A percentile compares a stretch with the other conserved stretches of the same genome.
Evolutionary conservation across 2,888 invertebrate genomes (phyloP).

Genomic region (Ormyrus nitidulus): DNA sequence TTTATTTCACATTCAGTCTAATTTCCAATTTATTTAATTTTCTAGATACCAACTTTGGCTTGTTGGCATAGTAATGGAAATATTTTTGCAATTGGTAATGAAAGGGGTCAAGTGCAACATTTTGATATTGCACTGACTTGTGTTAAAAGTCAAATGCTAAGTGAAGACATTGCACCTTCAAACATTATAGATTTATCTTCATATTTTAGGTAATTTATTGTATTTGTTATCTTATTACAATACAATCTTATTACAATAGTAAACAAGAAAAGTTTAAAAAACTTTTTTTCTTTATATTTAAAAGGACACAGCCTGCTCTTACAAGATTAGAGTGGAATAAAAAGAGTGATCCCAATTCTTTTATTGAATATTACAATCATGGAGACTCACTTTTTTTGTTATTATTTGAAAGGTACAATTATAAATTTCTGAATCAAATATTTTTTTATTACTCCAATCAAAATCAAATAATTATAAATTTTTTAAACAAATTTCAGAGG

Average conservation of each 20-base stretch:
- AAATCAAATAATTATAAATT: slow-evolving; percentile 2
- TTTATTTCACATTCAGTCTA: neutral
- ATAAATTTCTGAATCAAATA: neutral
- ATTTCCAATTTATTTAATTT: slow-evolving; percentile 25
- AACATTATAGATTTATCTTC: slow-evolving; percentile 82
- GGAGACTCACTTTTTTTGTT: slow-evolving; percentile 78
- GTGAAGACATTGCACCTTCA: slow-evolving; percentile 81
- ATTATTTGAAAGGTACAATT: slow-evolving; percentile 78
- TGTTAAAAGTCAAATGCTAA: slow-evolving; percentile 81
- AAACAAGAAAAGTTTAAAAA: no score
- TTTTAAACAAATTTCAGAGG: slow-evolving; percentile 72
- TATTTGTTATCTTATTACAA: no score
- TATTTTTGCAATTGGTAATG: slow-evolving; percentile 82
- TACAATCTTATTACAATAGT: no score
- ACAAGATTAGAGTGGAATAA: slow-evolving; percentile 79
- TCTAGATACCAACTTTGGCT: slow-evolving; percentile 81
- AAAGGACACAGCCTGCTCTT: slow-evolving; percentile 78
- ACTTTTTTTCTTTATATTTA: slow-evolving; percentile 1
- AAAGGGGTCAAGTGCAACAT: slow-evolving; percentile 85
- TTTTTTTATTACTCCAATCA: neutral
- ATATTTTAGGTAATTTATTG: slow-evolving; percentile 76
- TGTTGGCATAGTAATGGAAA: slow-evolving; percentile 86
- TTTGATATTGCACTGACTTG: slow-evolving; percentile 84
- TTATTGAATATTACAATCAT: slow-evolving; percentile 74
- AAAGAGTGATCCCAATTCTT: slow-evolving; percentile 75